Evolutionary conservation across 2,797 vertebrate species (phyloP).

Genomic region (Tinamus major): DNA sequence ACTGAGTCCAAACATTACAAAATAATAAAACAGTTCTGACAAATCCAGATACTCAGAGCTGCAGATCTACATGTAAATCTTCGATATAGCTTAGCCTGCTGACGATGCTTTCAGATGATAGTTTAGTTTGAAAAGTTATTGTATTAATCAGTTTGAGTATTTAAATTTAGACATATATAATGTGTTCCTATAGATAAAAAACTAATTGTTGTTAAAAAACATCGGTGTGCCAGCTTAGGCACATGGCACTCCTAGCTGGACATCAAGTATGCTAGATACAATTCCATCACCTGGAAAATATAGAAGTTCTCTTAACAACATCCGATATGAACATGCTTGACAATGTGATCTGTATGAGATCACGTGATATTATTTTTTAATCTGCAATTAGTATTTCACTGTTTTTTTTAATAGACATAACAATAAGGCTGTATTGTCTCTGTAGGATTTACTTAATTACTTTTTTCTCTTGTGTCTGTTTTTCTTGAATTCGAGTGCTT

Average conservation of each 20-base stretch:
- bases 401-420: not conserved
- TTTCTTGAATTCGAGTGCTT: conserved; percentile 34
- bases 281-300: not conserved
- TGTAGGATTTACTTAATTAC: conserved; percentile 34
- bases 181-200: not conserved
- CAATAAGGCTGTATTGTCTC: not conserved
- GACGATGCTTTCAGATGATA: not conserved
- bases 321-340: conserved; percentile 41
- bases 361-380: conserved; percentile 59
- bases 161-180: not conserved
- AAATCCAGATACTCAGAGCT: not conserved
- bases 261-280: conserved; percentile 6
- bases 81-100: not conserved
- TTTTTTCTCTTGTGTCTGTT: conserved; percentile 12
- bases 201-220: not conserved
- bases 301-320: conserved; percentile 15
- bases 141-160: not conserved
- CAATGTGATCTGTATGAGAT: conserved; percentile 37
- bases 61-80: not conserved
- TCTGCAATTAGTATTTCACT: conserved; percentile 58
- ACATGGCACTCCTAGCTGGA: not conserved
- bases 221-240: not conserved
- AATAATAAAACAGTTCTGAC: not conserved
- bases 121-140: not conserved
- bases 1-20: not conserved